Conservation (phyloP, 2,888 invertebrate species). For the Anodontia alba region DNA sequence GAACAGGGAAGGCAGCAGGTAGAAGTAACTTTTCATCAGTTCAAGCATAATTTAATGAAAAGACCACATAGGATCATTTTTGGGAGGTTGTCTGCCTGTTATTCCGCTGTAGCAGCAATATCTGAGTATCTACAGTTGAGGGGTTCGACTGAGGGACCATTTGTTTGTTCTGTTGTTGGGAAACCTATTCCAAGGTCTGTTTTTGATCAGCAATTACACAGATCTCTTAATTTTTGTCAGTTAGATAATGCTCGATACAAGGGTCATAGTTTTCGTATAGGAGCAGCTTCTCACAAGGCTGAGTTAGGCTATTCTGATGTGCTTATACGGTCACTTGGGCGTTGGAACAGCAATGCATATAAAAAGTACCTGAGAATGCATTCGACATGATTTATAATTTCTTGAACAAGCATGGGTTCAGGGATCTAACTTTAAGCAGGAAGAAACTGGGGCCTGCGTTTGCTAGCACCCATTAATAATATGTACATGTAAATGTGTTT, state of each 20-base stretch:
- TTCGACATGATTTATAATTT: background rate
- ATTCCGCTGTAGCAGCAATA: background rate
- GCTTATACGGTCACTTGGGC: background rate
- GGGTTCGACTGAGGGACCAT: background rate
- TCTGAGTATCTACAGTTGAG: no score
- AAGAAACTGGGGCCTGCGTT: no score
- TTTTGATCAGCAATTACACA: no score
- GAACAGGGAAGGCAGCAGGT: background rate
- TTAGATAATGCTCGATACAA: no score
- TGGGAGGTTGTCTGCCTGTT: background rate
- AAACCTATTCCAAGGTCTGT: constrained; percentile 1
- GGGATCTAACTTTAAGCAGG: no score
- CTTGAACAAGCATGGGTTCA: no score
- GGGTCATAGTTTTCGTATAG: no score
- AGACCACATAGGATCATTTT: background rate
- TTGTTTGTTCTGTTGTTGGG: background rate
- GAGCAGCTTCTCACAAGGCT: background rate
- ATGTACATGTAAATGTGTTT: background rate
- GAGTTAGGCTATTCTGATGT: background rate
- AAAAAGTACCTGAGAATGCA: background rate
- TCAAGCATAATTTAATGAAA: background rate
- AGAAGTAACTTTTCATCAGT: background rate
- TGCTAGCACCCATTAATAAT: no score
- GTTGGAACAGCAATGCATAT: no score
- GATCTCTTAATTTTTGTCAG: no score